phyloP scores from a whole-genome alignment of 2,797 vertebrate species.

The Clarias platycephalus region DNA sequence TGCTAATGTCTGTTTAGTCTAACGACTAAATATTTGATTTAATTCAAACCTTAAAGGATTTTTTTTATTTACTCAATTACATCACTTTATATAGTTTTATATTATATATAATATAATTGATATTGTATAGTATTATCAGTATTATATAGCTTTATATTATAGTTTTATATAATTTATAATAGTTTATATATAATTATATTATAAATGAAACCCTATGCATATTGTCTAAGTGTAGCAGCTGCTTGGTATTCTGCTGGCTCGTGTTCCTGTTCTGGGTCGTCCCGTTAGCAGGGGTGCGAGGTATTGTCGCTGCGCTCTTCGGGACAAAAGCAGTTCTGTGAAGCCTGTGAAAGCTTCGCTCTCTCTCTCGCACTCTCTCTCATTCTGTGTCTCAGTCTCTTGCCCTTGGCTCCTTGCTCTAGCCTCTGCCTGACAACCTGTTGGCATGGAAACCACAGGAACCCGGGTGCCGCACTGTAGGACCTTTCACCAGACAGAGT shows the following conservation, averaged over 20 bases:
- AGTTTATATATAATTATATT: no score
- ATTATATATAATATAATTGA: no score
- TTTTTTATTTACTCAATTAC: neutral
- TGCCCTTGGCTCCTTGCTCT: conserved; percentile 44
- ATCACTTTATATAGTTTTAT: neutral
- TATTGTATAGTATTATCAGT: no score
- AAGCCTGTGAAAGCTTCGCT: conserved; percentile 71
- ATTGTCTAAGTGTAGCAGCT: conserved; percentile 77
- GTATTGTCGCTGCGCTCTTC: conserved; percentile 74
- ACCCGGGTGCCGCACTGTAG: conserved; percentile 59
- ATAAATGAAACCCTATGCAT: conserved; percentile 11
- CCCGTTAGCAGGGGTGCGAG: conserved; percentile 75
- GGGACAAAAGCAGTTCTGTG: conserved; percentile 79
- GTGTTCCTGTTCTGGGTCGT: conserved; percentile 74
- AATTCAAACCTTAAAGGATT: no score
- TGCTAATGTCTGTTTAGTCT: neutral
- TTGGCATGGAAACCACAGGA: conserved; percentile 69
- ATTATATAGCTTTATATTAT: no score
- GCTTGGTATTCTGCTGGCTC: conserved; percentile 74
- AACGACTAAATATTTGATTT: neutral
- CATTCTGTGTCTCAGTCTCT: conserved; percentile 43
- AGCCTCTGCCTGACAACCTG: conserved; percentile 61
- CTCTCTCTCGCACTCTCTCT: conserved; percentile 52
- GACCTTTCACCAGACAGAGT: conserved; percentile 53
- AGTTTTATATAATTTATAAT: no score